Evolutionary conservation across 2,113 vertebrate genomes (phyloP).

Genomic region (Baryphthengus martii): DNA sequence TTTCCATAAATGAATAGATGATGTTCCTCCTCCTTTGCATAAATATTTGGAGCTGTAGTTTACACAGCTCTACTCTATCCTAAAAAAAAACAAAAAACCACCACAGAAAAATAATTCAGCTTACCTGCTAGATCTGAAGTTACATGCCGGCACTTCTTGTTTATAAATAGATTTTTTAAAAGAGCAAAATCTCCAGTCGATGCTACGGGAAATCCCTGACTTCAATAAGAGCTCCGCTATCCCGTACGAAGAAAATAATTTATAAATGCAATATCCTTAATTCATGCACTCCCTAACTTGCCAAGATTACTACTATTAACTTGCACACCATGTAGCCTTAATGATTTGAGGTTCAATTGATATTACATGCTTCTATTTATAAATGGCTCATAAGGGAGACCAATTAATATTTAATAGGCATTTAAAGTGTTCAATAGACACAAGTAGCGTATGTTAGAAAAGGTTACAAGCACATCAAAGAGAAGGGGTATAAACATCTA

Average conservation of each 20-base stretch:
- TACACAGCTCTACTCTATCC: not conserved
- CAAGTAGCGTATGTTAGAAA: not conserved
- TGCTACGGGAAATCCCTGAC: not conserved
- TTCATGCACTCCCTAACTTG: not conserved
- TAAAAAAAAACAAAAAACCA: no score
- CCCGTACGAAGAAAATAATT: not conserved
- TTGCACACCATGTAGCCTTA: slow-evolving; percentile 3
- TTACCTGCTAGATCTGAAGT: not conserved
- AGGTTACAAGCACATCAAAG: not conserved
- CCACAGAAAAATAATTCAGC: not conserved
- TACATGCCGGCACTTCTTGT: not conserved
- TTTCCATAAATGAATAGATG: not conserved
- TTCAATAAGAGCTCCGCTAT: not conserved
- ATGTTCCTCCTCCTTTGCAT: not conserved
- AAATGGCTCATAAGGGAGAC: slow-evolving; percentile 18
- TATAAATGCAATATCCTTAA: not conserved
- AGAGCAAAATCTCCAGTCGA: not conserved
- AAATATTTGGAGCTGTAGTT: not conserved
- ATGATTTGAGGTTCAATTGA: slow-evolving; percentile 31
- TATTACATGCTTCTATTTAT: slow-evolving; percentile 14
- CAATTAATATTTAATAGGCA: slow-evolving; percentile 37
- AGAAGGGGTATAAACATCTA: not conserved
- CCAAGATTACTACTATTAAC: not conserved
- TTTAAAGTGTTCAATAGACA: slow-evolving; percentile 15
- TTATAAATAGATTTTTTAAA: not conserved